Percentiles rank a stretch among this genome's conserved stretches.
Evolutionary conservation across 2,888 invertebrate genomes (phyloP).

Genomic region (Pterostichus niger): DNA sequence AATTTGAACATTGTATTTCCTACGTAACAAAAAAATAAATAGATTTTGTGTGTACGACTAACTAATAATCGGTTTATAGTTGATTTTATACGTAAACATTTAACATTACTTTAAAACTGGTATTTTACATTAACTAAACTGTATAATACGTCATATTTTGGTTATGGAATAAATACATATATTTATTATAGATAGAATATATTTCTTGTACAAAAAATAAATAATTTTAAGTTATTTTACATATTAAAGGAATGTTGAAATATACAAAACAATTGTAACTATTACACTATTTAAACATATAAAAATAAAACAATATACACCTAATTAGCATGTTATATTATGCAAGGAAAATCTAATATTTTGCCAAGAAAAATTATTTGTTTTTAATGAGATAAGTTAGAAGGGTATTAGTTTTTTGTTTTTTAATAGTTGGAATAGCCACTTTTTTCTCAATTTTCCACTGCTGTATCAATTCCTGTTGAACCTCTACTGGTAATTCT

Average conservation of each 20-base stretch:
- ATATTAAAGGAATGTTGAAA: constrained; percentile 40
- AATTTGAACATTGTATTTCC: no score
- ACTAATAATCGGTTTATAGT: no score
- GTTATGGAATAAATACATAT: background rate
- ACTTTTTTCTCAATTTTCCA: constrained; percentile 77
- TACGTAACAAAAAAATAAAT: no score
- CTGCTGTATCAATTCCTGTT: constrained; percentile 85
- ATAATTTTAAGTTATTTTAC: constrained; percentile 28
- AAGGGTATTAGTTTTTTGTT: constrained; percentile 82
- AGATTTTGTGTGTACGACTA: no score
- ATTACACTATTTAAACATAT: constrained; percentile 37
- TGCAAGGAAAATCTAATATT: background rate
- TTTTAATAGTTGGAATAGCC: constrained; percentile 77
- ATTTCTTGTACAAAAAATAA: constrained; percentile 53
- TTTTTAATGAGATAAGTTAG: constrained; percentile 85
- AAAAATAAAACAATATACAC: constrained; percentile 16
- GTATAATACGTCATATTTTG: background rate
- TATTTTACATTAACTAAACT: background rate
- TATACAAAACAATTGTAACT: constrained; percentile 60
- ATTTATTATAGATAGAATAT: constrained; percentile 7
- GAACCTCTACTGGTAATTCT: constrained; percentile 85
- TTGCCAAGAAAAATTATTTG: constrained; percentile 77
- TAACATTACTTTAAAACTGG: no score
- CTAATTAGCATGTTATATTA: constrained; percentile 12
- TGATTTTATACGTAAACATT: no score